These are phyloP conservation scores for Tamandua tetradactyla DNA, from an alignment of 2,797 vertebrate species.

Conservation along the genomic window DNA sequence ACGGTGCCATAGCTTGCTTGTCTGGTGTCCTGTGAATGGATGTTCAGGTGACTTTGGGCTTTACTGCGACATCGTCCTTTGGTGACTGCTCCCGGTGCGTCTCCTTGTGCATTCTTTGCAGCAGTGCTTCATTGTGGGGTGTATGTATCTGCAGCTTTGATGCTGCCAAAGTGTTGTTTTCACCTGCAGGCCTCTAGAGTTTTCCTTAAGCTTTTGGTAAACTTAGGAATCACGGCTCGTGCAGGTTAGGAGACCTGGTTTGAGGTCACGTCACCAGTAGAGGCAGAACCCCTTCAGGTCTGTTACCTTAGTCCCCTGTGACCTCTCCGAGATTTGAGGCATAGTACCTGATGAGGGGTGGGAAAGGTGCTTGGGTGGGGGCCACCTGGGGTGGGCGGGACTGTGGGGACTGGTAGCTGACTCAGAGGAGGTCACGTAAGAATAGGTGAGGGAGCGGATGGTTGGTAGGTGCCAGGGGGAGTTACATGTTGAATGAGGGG, in stretches of 20 bases:
- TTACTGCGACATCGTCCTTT: background rate
- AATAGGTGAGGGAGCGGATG: background rate
- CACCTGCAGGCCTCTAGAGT: background rate
- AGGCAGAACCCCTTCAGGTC: background rate
- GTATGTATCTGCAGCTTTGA: background rate
- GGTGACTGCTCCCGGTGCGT: rapidly evolving
- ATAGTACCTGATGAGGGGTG: background rate
- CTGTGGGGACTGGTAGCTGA: background rate
- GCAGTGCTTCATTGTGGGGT: background rate
- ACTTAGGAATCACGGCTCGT: background rate
- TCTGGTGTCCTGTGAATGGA: background rate
- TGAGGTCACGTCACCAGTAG: background rate
- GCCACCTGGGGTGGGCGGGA: too few relatives aligned
- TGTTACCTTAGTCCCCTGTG: background rate
- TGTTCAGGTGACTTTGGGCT: background rate
- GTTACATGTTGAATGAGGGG: slow-evolving; percentile 64
- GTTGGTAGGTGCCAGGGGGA: background rate
- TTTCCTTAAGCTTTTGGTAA: slow-evolving; percentile 10
- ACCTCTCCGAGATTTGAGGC: background rate
- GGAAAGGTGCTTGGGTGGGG: background rate
- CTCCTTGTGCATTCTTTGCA: rapidly evolving
- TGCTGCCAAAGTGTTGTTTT: background rate
- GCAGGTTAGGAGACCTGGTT: background rate
- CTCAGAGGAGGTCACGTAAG: background rate
- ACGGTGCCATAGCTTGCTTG: too few relatives aligned